Conservation (phyloP, 2,797 vertebrate species). For the Oreonectes daqikongensis region DNA sequence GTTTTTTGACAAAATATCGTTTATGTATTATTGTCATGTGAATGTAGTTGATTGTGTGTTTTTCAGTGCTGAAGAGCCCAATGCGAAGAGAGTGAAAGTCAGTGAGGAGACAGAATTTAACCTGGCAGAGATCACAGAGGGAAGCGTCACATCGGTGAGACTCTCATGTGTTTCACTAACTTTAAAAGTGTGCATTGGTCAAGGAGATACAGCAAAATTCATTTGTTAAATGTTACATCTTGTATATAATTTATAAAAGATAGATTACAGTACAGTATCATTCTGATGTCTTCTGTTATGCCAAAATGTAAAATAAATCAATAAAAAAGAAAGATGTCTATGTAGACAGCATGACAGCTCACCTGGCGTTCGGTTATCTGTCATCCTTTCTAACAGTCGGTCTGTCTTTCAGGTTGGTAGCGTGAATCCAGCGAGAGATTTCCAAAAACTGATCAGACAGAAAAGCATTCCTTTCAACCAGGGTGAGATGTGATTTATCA, state of each 20-base stretch:
- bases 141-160: slow-evolving; percentile 85
- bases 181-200: not conserved
- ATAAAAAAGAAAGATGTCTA: too few species aligned
- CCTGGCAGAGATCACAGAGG: slow-evolving; percentile 82
- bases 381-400: not conserved
- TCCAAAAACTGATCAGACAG: slow-evolving; percentile 80
- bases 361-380: not conserved
- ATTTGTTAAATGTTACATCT: too few species aligned
- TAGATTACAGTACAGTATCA: too few species aligned
- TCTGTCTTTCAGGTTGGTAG: slow-evolving; percentile 87
- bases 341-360: too few species aligned
- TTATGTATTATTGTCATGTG: not conserved
- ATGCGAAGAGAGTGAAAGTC: slow-evolving; percentile 78
- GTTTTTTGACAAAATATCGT: too few species aligned
- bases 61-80: slow-evolving; percentile 77
- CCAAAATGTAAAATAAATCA: too few species aligned
- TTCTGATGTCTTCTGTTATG: too few species aligned
- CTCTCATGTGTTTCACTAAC: not conserved
- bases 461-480: slow-evolving; percentile 84
- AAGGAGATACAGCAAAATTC: too few species aligned
- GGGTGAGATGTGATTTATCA: slow-evolving; percentile 74
- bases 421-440: slow-evolving; percentile 87
- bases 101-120: slow-evolving; percentile 83
- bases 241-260: too few species aligned
- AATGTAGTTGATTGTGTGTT: not conserved